phyloP scores from a whole-genome alignment of 2,888 invertebrate species.

The Lasioglossum figueresi region DNA sequence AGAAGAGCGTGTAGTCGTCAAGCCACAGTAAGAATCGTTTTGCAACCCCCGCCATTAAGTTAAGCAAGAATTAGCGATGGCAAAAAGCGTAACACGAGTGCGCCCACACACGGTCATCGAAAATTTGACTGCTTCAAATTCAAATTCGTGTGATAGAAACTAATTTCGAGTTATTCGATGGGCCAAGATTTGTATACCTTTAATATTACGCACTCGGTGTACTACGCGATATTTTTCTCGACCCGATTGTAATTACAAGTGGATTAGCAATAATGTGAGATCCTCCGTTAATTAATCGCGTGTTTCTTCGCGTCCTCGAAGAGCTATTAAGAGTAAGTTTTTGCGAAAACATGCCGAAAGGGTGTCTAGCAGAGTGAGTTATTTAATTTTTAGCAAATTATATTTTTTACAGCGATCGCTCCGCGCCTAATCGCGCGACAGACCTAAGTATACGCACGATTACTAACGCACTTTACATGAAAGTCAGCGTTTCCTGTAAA shows the following conservation, averaged over 20 bases:
- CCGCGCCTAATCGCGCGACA: constrained; percentile 2
- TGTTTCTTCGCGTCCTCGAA: constrained; percentile 12
- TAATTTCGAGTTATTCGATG: background rate
- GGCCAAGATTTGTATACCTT: background rate
- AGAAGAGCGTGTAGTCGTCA: background rate
- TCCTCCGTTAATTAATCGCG: constrained; percentile 1
- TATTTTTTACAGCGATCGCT: constrained; percentile 38
- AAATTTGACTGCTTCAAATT: background rate
- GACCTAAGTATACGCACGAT: constrained; percentile 59
- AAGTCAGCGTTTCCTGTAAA: constrained; percentile 52
- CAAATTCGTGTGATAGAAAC: background rate
- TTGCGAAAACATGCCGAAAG: background rate
- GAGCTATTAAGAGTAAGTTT: constrained; percentile 19
- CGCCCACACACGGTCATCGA: background rate
- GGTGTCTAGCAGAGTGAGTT: constrained; percentile 23
- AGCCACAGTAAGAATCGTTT: background rate
- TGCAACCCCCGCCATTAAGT: background rate
- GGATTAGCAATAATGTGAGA: constrained; percentile 15
- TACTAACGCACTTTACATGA: constrained; percentile 51
- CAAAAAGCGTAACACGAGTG: background rate
- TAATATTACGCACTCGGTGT: background rate
- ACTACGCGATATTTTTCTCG: background rate
- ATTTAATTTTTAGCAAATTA: constrained; percentile 46
- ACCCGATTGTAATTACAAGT: background rate
- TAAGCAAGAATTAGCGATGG: background rate